Conservation (phyloP, 2,888 invertebrate genomes). For the Drosophila paramelanica region DNA sequence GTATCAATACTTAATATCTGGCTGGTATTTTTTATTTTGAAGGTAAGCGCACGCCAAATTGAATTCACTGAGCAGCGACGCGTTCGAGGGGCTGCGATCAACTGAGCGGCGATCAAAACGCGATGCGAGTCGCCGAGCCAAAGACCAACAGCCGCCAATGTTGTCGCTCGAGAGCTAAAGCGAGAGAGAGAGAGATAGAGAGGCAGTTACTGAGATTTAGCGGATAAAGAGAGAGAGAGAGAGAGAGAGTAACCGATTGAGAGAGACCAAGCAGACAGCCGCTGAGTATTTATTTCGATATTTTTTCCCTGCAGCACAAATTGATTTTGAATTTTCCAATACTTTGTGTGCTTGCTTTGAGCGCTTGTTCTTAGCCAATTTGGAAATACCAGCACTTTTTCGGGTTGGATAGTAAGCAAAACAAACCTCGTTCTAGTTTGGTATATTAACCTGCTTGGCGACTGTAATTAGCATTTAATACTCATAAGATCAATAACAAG, state of each 20-base stretch:
- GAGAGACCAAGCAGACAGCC: neutral
- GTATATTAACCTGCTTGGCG: slow-evolving; percentile 11
- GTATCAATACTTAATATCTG: slow-evolving; percentile 1
- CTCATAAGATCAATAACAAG: slow-evolving; percentile 24
- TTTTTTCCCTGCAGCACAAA: neutral
- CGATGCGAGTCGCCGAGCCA: slow-evolving; percentile 49
- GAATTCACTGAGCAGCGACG: slow-evolving; percentile 59
- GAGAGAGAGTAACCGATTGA: neutral
- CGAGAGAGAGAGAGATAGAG: slow-evolving; percentile 1
- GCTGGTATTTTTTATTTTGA: slow-evolving; percentile 1
- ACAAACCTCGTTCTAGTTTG: slow-evolving; percentile 48
- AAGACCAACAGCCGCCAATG: slow-evolving; percentile 20
- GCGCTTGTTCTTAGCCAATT: neutral
- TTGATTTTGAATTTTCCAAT: slow-evolving; percentile 22
- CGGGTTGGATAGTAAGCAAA: neutral
- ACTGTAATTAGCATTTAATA: slow-evolving; percentile 29
- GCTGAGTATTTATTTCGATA: slow-evolving; percentile 1
- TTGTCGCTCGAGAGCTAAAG: slow-evolving; percentile 2
- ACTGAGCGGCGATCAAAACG: slow-evolving; percentile 72
- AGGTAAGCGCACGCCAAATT: slow-evolving; percentile 41
- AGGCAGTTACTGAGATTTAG: neutral
- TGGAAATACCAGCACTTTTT: neutral
- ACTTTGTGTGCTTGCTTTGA: slow-evolving; percentile 16
- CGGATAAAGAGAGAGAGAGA: neutral
- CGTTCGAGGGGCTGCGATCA: slow-evolving; percentile 77